Conservation (phyloP, 2,113 vertebrate genomes). For the Rhombomys opimus region DNA sequence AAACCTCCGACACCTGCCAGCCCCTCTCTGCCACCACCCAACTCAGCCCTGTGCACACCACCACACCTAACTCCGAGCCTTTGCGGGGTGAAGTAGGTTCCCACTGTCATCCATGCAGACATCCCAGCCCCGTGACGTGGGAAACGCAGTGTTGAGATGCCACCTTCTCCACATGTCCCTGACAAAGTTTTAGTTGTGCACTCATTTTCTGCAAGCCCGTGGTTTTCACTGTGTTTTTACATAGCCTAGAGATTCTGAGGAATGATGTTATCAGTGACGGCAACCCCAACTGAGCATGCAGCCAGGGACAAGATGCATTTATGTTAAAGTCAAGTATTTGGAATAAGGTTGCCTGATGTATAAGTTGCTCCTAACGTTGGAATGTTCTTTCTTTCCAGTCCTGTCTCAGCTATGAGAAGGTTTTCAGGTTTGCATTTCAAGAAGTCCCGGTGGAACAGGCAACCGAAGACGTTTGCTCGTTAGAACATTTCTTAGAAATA, state of each 20-base stretch:
- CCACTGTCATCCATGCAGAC: accelerated
- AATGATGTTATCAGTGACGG: accelerated
- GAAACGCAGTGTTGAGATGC: no score
- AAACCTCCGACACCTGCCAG: neutral
- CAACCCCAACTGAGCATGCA: accelerated
- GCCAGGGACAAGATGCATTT: accelerated
- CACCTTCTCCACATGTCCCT: neutral
- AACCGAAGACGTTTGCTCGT: constrained; percentile 73
- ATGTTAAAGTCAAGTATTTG: no score
- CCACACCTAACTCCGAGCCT: no score
- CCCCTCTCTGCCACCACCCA: accelerated
- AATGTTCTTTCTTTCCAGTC: constrained; percentile 74
- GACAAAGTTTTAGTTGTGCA: neutral
- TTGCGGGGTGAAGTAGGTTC: accelerated
- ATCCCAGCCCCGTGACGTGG: neutral
- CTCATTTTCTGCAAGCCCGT: neutral
- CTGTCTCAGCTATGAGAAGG: constrained; percentile 74
- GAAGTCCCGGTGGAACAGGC: constrained; percentile 76
- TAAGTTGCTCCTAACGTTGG: neutral
- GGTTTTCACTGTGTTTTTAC: no score
- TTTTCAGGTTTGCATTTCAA: constrained; percentile 84
- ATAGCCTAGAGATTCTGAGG: neutral
- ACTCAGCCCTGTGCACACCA: neutral
- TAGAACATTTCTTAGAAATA: constrained; percentile 76
- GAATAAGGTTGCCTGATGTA: accelerated